Base-by-base conservation (phyloP, 2,113 vertebrate genomes). In the Clarias batrachus region DNA sequence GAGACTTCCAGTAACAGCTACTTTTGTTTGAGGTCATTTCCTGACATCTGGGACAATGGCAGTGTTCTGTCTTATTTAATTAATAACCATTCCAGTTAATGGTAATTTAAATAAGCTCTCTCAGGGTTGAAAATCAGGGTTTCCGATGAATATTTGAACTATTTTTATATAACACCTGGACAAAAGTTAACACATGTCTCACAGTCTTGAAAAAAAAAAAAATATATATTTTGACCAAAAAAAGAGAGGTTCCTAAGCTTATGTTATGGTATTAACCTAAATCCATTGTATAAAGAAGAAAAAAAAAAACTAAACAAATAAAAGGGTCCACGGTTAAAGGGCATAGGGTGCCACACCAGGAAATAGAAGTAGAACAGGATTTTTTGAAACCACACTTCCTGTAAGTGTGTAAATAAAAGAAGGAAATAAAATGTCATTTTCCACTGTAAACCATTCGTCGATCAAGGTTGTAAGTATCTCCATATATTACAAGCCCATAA, bases 1-100 rank as follows among this genome's bases (percentile, higher is more conserved):
- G 84, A 87, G 85, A 85, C 91, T 95, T 95, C 94, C 94, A 95
- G 94, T 95, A 96, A 95, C 71, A 92, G 91, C 85, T 88, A 86
- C 90, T 90, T 85, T 89, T 74, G 87, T 93, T 94, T 91, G 90
- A 92, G 91, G 93, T 94, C 89, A 95, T 91, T 94, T 95, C 94
- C 94, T 95, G 94, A 94, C 90, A 89, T 93, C 88, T 91, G 79
- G 87, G 85, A 93, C 92, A 94, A 94, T 92, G 88, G 87, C 89
- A 89, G 78, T 19, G 11, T 79, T 91, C 80, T 91, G 76, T 92
- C 85, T 88, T 79, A 83, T 89, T 89, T 92, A 87, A 92, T 92
- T 92, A 93, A 77, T 88, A 89, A 88, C 89, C 62, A 74, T 85
- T 89, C 88, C 84, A 85, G 86, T 93, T 92, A 89, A 86, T 87